Base-by-base conservation (phyloP, 2,113 vertebrate species). In the Orthonyx spaldingii region DNA sequence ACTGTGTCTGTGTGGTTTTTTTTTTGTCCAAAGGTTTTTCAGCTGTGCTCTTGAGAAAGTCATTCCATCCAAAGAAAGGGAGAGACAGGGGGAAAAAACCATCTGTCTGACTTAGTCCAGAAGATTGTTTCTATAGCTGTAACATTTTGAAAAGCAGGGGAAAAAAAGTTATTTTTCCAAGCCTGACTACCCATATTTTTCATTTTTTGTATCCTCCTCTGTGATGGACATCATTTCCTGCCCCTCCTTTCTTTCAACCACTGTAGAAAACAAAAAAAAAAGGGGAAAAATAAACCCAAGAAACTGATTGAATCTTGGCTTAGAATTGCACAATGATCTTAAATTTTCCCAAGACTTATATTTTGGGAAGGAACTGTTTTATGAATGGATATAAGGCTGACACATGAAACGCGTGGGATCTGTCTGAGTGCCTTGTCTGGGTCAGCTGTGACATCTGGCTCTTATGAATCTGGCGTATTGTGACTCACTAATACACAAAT, bases 391-490 rank as follows among this genome's bases (percentile, higher is more conserved):
- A 90, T 95, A 96, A 93, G 94, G 81, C 96, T 98, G 98, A 97
- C 98, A 98, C 97, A 98, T 84, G 90, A 97, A 98, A 97, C 60
- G 93, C 95, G 93, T 97, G 97, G 98, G 98, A 98, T 97, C 96
- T 39, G 89, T 98, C 97, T 97, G 97, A 98, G 96, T 95, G 97
- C 96, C 96, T 97, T 69, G 96, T 98, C 97, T 98, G 98, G 98
- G 98, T 98, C 98, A 98, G 91, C 97, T 97, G 97, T 97, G 97
- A 98, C 98, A 98, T 98, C 98, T 98, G 98, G 98, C 97, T 98
- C 93, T 97, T 96, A 96, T 95, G 98, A 98, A 98, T 98, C 97
- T 98, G 96, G 98, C 44, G 78, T 97, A 93, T 83, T 97, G 97
- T 98, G 98, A 98, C 96, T 98, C 98, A 98, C 75, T 71, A 96